Percentiles rank a stretch among this genome's conserved stretches.
Conservation (phyloP, 2,797 vertebrate genomes). For the Eupleurogrammus muticus region DNA sequence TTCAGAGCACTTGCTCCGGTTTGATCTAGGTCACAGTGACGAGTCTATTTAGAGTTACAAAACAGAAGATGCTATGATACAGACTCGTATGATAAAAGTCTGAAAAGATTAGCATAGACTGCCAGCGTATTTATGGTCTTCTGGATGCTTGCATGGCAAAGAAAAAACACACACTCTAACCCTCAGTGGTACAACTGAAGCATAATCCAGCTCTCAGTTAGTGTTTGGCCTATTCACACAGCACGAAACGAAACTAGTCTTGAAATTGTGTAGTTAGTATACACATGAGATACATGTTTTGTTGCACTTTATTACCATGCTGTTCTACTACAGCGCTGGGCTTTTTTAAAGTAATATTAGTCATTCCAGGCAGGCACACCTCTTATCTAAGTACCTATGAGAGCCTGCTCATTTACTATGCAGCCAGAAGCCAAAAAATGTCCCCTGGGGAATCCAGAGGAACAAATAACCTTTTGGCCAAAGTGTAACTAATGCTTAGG, state of each 20-base stretch:
- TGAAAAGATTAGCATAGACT: conserved; percentile 1
- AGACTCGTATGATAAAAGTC: background rate
- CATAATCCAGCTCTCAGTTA: background rate
- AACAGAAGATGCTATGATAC: background rate
- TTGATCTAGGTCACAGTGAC: conserved; percentile 13
- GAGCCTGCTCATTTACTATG: background rate
- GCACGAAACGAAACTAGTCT: background rate
- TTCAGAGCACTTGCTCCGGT: conserved; percentile 1
- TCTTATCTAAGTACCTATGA: background rate
- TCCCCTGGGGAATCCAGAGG: conserved; percentile 3
- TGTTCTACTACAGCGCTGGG: background rate
- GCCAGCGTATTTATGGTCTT: background rate
- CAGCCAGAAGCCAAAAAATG: background rate
- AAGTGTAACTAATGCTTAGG: conserved; percentile 16
- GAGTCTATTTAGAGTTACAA: background rate
- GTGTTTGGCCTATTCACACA: background rate
- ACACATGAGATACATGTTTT: background rate
- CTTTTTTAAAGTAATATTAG: conserved; percentile 1
- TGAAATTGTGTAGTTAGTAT: background rate
- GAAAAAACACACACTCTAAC: background rate
- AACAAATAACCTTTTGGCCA: conserved; percentile 20
- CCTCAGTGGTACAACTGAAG: background rate
- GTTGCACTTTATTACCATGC: background rate
- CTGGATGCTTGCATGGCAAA: background rate
- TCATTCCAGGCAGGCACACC: conserved; percentile 6